Evolutionary conservation across 2,113 vertebrate species (phyloP), one percentile per base, ranked within the genome.

Genomic region (Neotoma lepida): DNA sequence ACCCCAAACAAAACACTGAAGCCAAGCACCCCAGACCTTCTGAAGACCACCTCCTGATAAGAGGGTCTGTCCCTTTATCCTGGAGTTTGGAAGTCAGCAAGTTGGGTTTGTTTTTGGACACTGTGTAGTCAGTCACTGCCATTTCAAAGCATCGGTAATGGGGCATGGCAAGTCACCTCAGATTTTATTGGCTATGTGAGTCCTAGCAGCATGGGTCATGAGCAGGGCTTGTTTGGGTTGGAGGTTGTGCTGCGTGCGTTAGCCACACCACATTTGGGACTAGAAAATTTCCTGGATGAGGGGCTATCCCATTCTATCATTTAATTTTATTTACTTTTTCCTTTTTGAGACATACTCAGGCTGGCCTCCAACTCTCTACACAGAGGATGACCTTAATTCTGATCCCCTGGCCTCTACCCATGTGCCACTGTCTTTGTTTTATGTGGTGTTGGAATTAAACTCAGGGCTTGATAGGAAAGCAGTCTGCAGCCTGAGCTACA

Each of bases 41-140:
- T 22, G 6, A 49, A 95, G 58, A 87, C 74, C 73, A 15, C 8
- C 56, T 94, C 63, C 77, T 97, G 76, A 88, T 93, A 94, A 96
- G 84, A 74, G 74, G 30, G 86, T 97, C 82, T 22, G 91, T 74
- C 92, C 89, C 92, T 63, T 91, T 76, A 49, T 17, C 51, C 35
- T 58, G 84, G 90, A 89, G 51, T 95, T 96, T 82, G 85, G 89
- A 91, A 96, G 91, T 96, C 95, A 89, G 89, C 87, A 81, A 71
- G 64, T 95, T 95, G 54, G 80, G 74, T 96, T 93, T 97, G 76
- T 93, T 96, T 96, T 89, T 54, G 84, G 95, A 54, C 66, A 44
- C 58, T 77, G 41, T 93, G n/a, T 63, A 91, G 64, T 86, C 93
- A 77, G 46, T 88, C 35, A 66, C 77, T 66, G 68, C 51, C 73